Evolutionary conservation across 1,140 invertebrate genomes (phyloP), one percentile per base, ranked within the genome.

Genomic region (Sogatella furcifera): DNA sequence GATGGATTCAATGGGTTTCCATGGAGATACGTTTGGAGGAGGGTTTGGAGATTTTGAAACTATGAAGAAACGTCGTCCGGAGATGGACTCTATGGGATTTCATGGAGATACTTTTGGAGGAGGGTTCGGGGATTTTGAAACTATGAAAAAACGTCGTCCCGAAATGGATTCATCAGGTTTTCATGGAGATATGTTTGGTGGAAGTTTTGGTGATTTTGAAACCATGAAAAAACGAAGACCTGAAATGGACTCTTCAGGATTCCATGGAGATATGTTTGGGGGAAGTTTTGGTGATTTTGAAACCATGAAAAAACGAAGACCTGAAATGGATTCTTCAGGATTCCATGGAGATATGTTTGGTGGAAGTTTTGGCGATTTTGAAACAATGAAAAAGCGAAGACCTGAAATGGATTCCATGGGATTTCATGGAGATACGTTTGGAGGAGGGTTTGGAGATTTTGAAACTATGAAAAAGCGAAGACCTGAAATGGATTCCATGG

Each of bases 321-420:
- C 56, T 19, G 61, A 65, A 28, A 64, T 66, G 65, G 63, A 59
- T 62, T 42, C 63, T 62, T 60, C 52, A 41, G 63, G 64, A 70
- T 76, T 66, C 63, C 71, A 77, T 55, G 64, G 64, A 9, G 65
- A 64, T 42, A 64, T 60, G 2, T 69, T 67, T 57, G 64, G 69
- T 59, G 67, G 70, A 57, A 74, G 75, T 2, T 78, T 78, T 59
- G 77, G 76, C 11, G 73, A 76, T 43, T 79, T 77, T 65, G 72
- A 73, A 53, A 73, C 76, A 0, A 75, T 77, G 68, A 72, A 74
- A 58, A 74, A 74, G 61, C 66, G 68, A 53, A 28, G 68, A 14
- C 74, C 73, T 5, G 76, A 76, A 62, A 73, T 76, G 64, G 73
- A 62, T 52, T 57, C 61, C 62, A 62, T 55, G 41, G 64, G 76